phyloP scores from a whole-genome alignment of 1,140 invertebrate species.

The Octopus bimaculoides region DNA sequence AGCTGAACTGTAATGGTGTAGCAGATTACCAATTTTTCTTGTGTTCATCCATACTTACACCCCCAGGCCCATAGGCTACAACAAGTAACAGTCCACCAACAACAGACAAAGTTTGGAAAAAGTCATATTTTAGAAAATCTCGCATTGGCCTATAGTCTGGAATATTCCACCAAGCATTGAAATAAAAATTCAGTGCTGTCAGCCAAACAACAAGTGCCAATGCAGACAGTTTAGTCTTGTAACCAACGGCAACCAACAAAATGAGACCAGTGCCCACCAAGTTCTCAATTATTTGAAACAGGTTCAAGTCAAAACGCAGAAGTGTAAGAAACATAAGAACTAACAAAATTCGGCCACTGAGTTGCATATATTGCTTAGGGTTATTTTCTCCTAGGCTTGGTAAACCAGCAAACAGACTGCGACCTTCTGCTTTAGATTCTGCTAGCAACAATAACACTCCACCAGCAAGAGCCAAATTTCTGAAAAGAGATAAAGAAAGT shows the following conservation, averaged over 20 bases:
- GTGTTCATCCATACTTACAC: slow-evolving; percentile 98
- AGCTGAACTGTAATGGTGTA: too few relatives aligned
- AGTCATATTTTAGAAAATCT: slow-evolving; percentile 99
- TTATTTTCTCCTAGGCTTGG: slow-evolving; percentile 95
- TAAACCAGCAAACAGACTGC: slow-evolving; percentile 96
- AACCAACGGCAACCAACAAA: slow-evolving; percentile 91
- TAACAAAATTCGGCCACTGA: slow-evolving; percentile 90
- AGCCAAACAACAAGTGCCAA: slow-evolving; percentile 89
- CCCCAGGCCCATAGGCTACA: slow-evolving; percentile 93
- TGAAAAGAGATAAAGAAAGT: slow-evolving; percentile 56
- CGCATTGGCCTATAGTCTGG: slow-evolving; percentile 90
- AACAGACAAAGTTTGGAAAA: slow-evolving; percentile 99
- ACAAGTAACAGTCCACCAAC: slow-evolving; percentile 99
- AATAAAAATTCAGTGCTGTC: slow-evolving; percentile 88
- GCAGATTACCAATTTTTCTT: slow-evolving; percentile 93
- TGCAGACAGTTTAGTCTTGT: slow-evolving; percentile 97
- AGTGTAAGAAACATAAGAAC: slow-evolving; percentile 99
- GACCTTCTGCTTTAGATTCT: slow-evolving; percentile 84
- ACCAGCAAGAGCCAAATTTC: slow-evolving; percentile 94
- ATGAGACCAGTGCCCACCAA: slow-evolving; percentile 91
- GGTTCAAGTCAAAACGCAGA: slow-evolving; percentile 76
- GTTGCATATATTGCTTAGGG: slow-evolving; percentile 94
- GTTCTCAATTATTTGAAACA: slow-evolving; percentile 77
- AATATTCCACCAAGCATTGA: slow-evolving; percentile 98
- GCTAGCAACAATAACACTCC: slow-evolving; percentile 91